Percentiles rank a stretch among this genome's conserved stretches.
phyloP scores from a whole-genome alignment of 2,797 vertebrate genomes.

The Champsocephalus gunnari region DNA sequence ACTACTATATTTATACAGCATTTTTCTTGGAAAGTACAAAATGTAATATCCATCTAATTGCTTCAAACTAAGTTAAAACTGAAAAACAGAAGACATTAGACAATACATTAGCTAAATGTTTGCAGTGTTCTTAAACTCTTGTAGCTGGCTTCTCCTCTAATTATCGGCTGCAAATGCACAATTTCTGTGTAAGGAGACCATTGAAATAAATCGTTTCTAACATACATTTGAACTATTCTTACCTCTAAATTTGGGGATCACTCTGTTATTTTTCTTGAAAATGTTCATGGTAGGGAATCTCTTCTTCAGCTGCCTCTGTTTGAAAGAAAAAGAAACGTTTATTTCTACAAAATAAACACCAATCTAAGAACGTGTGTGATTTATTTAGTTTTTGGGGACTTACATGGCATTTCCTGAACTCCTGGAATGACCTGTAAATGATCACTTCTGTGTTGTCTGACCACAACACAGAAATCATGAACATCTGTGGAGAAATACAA shows the following conservation, averaged over 20 bases:
- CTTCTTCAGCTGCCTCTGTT: constrained; percentile 82
- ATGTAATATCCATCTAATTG: neutral
- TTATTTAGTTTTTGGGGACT: constrained; percentile 25
- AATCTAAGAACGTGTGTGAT: neutral
- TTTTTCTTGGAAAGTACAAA: no score
- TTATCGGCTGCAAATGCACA: neutral
- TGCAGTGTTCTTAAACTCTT: neutral
- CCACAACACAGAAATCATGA: constrained; percentile 82
- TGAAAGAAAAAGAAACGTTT: neutral
- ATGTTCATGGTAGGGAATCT: constrained; percentile 65
- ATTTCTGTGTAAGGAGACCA: neutral
- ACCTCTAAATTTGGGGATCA: constrained; percentile 85
- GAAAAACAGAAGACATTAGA: neutral
- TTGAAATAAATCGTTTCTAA: neutral
- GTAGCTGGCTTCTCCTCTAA: neutral
- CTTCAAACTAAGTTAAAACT: neutral
- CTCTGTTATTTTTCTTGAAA: constrained; percentile 55
- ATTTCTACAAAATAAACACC: neutral
- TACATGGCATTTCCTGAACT: constrained; percentile 84
- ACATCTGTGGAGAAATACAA: constrained; percentile 67
- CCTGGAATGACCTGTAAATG: constrained; percentile 81
- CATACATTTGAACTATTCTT: constrained; percentile 25
- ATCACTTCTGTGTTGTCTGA: constrained; percentile 81
- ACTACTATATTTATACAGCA: no score
- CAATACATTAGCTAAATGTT: neutral